Base-by-base conservation (phyloP, 2,888 invertebrate species). In the Eupithecia subumbrata region DNA sequence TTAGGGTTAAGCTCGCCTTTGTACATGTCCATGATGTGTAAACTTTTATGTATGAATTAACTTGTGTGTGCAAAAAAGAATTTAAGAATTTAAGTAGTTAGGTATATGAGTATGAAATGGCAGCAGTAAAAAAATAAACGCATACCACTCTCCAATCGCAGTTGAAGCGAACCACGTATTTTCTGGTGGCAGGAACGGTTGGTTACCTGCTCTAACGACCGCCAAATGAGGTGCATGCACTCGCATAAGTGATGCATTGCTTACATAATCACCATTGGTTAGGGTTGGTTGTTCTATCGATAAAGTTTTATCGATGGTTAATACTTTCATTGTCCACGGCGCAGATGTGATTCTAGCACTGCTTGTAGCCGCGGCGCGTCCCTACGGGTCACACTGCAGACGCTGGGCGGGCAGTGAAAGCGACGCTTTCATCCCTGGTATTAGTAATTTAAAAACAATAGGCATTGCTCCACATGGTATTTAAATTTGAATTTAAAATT, bases 181-280 rank as follows among this genome's bases (percentile, higher is more conserved):
- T 69, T 74, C 71, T 74, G 69, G 64, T 68, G 70, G 74, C 72
- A 72, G 77, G 72, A 70, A 75, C 56, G 73, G n/a, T 67, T 12
- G 64, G 63, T 63, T 73, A 74, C 77, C 73, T 72, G 74, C 79
- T 85, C 88, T 91, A 92, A 92, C 91, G 90, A 91, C 87, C 90
- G 86, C 88, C 92, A 92, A 93, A 93, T 92, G 93, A 93, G 91
- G 89, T 85, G 88, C 91, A 90, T 90, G 91, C 86, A 86, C 87
- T 87, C 88, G 93, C 93, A 94, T 94, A 92, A 91, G 87, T 91
- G 89, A 93, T 93, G 92, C 89, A 88, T 85, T 83, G 90, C 89
- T 92, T 91, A 86, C 90, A 86, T 92, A 92, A 92, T 89, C 86
- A 85, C 82, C 78, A 73, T 80, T 73, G 64, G 79, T 82, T 88